Conservation (phyloP, 1,140 invertebrate genomes). For the Holotrichia oblita region DNA sequence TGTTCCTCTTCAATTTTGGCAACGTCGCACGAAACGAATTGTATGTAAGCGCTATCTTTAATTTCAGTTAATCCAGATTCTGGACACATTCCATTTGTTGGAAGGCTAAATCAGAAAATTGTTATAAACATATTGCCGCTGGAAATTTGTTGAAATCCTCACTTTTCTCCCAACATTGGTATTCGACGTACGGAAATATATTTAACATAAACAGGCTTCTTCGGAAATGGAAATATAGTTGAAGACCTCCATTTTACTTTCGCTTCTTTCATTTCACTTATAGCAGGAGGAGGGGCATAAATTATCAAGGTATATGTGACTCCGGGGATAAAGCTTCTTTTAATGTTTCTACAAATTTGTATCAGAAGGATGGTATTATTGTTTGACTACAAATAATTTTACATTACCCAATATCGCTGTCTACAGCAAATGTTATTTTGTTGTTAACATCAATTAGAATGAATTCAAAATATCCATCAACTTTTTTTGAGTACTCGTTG, state of each 20-base stretch:
- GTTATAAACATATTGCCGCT: not conserved
- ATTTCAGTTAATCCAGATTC: not conserved
- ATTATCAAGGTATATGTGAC: constrained; percentile 52
- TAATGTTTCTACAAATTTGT: not conserved
- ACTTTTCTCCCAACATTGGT: constrained; percentile 19
- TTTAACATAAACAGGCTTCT: constrained; percentile 21
- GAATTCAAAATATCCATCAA: constrained; percentile 53
- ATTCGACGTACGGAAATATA: constrained; percentile 15
- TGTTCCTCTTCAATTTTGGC: constrained; percentile 20
- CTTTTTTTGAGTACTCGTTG: constrained; percentile 30
- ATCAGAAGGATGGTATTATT: not conserved
- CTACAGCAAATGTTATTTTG: constrained; percentile 47
- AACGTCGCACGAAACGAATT: constrained; percentile 17
- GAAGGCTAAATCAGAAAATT: not conserved
- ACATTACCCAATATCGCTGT: constrained; percentile 42
- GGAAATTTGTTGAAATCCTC: not conserved
- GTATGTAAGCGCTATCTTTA: constrained; percentile 8
- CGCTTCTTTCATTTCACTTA: constrained; percentile 50
- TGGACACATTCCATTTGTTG: constrained; percentile 20
- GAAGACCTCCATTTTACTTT: constrained; percentile 53
- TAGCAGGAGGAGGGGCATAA: constrained; percentile 51
- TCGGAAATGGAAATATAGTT: not conserved
- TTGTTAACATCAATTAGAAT: constrained; percentile 53
- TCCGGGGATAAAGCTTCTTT: constrained; percentile 45
- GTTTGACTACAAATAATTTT: not conserved